Evolutionary conservation across 2,113 vertebrate species (phyloP).

Genomic region (Corythaixoides concolor): DNA sequence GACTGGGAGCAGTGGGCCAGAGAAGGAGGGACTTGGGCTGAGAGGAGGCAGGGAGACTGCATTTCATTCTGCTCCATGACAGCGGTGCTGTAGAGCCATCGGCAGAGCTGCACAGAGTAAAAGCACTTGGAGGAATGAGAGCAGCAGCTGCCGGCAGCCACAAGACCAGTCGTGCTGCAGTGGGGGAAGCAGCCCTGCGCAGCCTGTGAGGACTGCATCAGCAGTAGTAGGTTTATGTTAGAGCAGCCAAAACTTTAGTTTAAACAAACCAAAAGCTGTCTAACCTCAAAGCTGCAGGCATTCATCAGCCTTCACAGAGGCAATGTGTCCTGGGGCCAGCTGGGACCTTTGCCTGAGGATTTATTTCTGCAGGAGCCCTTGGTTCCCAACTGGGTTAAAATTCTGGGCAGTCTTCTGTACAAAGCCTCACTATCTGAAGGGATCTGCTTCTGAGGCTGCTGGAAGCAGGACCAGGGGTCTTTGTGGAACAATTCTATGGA

Average conservation of each 20-base stretch:
- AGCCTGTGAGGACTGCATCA: background rate
- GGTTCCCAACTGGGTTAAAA: slow-evolving; percentile 14
- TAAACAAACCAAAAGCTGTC: slow-evolving; percentile 59
- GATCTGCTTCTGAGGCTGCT: background rate
- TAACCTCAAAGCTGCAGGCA: slow-evolving; percentile 41
- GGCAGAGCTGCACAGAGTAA: background rate
- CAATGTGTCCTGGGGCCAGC: background rate
- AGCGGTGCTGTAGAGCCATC: background rate
- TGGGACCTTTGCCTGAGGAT: slow-evolving; percentile 29
- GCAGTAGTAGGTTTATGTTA: slow-evolving; percentile 58
- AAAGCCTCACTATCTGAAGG: background rate
- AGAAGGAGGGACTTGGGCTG: background rate
- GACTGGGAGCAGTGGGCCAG: background rate
- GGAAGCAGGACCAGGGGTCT: background rate
- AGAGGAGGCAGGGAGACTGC: background rate
- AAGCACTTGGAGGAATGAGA: background rate
- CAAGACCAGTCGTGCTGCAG: background rate
- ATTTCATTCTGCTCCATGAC: background rate
- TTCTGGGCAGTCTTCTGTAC: slow-evolving; percentile 21
- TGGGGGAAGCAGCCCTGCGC: slow-evolving; percentile 1
- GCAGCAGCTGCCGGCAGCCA: background rate
- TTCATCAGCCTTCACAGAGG: slow-evolving; percentile 45
- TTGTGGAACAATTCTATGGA: background rate
- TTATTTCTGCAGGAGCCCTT: slow-evolving; percentile 13
- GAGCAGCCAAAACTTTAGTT: slow-evolving; percentile 55